Conservation (phyloP, 1,140 invertebrate genomes). For the Magallana gigas region DNA sequence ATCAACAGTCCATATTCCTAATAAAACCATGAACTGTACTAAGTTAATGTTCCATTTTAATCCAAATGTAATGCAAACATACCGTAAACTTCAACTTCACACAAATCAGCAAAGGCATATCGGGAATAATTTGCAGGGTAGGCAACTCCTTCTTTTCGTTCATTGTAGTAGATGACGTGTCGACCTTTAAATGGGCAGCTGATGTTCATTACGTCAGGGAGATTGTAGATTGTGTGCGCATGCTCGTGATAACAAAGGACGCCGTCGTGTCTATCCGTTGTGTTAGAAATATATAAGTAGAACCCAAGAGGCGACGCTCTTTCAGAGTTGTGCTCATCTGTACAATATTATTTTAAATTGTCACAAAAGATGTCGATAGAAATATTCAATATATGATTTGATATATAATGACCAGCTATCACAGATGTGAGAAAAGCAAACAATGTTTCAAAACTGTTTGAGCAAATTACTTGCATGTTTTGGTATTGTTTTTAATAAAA, state of each 20-base stretch:
- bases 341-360: not conserved
- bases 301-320: not conserved
- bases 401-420: not conserved
- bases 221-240: not conserved
- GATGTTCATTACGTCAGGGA: not conserved
- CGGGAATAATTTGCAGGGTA: not conserved
- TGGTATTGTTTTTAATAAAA: too few relatives aligned
- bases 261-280: not conserved
- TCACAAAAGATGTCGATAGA: not conserved
- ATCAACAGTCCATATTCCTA: too few relatives aligned
- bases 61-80: not conserved
- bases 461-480: too few relatives aligned
- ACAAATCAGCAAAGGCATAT: not conserved
- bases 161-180: not conserved
- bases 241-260: not conserved
- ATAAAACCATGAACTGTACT: too few relatives aligned
- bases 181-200: not conserved
- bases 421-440: not conserved
- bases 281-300: not conserved
- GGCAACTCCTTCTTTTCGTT: not conserved
- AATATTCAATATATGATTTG: not conserved
- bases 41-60: too few relatives aligned
- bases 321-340: not conserved
- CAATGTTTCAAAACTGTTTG: too few relatives aligned
- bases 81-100: not conserved